phyloP scores from a whole-genome alignment of 2,888 invertebrate species.

The Tridacna crocea region DNA sequence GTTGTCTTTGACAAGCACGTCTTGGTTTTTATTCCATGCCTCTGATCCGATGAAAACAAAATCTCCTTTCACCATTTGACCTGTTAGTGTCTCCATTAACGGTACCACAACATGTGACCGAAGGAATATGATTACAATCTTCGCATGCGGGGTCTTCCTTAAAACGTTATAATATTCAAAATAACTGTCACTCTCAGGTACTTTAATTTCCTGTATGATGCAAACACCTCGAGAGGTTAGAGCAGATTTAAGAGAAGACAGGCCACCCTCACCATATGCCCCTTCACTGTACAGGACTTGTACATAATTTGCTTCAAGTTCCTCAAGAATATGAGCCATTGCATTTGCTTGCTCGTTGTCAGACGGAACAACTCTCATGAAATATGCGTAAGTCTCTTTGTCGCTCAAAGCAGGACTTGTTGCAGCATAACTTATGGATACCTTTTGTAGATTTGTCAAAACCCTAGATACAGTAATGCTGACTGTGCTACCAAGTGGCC shows the following conservation, averaged over 20 bases:
- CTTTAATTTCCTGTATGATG: conserved; percentile 46
- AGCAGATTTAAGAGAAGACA: conserved; percentile 24
- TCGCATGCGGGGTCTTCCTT: conserved; percentile 42
- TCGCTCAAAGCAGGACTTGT: conserved; percentile 56
- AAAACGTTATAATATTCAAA: conserved; percentile 37
- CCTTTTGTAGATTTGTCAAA: conserved; percentile 37
- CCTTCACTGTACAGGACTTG: conserved; percentile 63
- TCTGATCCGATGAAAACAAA: conserved; percentile 64
- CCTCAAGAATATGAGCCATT: conserved; percentile 50
- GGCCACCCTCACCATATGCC: conserved; percentile 61
- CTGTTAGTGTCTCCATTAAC: conserved; percentile 22
- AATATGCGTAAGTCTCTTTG: conserved; percentile 48
- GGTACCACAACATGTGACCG: conserved; percentile 35
- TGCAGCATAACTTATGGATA: conserved; percentile 57
- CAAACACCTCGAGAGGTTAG: conserved; percentile 42
- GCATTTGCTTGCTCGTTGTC: conserved; percentile 56
- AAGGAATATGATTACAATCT: conserved; percentile 56
- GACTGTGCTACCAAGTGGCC: conserved; percentile 44
- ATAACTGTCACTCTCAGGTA: conserved; percentile 40
- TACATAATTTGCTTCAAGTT: conserved; percentile 46
- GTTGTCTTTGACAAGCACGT: conserved; percentile 25
- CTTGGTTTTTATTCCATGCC: conserved; percentile 43
- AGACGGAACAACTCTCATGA: conserved; percentile 59
- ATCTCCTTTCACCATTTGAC: conserved; percentile 40
- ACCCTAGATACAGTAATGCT: conserved; percentile 51